phyloP scores from a whole-genome alignment of 2,113 vertebrate genomes.

The Anas platyrhynchos region DNA sequence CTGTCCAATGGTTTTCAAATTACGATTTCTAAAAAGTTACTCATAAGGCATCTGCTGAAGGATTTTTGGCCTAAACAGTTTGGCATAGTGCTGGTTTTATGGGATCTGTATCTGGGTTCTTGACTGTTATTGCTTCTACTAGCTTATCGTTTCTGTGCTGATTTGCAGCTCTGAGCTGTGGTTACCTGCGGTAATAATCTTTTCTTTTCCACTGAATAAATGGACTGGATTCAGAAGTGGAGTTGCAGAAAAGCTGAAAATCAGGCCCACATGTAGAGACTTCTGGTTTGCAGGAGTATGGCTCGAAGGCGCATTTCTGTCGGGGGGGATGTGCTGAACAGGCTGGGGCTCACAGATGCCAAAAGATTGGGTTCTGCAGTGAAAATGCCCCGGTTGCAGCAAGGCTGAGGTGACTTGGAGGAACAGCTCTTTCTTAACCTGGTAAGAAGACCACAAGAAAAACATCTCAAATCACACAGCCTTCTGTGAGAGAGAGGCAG shows the following conservation, averaged over 20 bases:
- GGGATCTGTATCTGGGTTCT: background rate
- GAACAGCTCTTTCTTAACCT: background rate
- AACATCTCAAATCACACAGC: background rate
- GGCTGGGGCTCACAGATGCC: background rate
- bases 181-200: constrained; percentile 58
- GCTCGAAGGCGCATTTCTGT: background rate
- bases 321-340: background rate
- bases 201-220: constrained; percentile 19
- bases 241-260: constrained; percentile 42
- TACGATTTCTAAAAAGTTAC: constrained; percentile 25
- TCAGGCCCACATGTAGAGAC: constrained; percentile 36
- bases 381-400: background rate
- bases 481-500: background rate
- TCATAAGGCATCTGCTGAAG: constrained; percentile 48
- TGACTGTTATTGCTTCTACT: background rate
- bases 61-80: constrained; percentile 43
- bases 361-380: background rate
- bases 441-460: background rate
- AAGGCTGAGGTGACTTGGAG: background rate
- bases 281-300: constrained; percentile 15
- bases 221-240: constrained; percentile 28
- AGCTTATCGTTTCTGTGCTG: background rate
- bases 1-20: constrained; percentile 31
- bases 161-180: constrained; percentile 44
- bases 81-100: constrained; percentile 26